These are phyloP conservation scores for Threskiornis aethiopicus DNA, from an alignment of 2,797 vertebrate genomes.

Conservation along the genomic window DNA sequence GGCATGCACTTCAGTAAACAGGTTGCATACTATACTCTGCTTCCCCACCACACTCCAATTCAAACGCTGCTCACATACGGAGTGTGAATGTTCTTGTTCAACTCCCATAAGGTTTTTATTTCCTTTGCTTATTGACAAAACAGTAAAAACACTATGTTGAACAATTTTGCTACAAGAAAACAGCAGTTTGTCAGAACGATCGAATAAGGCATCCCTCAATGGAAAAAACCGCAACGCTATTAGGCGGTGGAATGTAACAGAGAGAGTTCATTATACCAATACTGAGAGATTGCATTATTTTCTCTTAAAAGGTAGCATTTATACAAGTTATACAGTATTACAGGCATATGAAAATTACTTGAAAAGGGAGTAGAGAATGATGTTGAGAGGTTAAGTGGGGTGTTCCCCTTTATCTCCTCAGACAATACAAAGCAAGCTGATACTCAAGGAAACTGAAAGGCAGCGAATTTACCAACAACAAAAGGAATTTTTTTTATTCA, in stretches of 20 bases:
- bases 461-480: constrained; percentile 46
- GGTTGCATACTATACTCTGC: constrained; percentile 7
- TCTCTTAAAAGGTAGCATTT: constrained; percentile 37
- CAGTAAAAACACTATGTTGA: constrained; percentile 61
- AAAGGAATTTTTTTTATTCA: constrained; percentile 1
- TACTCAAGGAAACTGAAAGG: constrained; percentile 31
- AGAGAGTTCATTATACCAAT: not conserved
- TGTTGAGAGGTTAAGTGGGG: constrained; percentile 45
- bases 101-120: constrained; percentile 66
- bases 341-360: not conserved
- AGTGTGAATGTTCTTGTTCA: constrained; percentile 65
- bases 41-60: constrained; percentile 54
- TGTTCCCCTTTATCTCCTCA: constrained; percentile 43
- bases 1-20: constrained; percentile 28
- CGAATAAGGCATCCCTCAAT: constrained; percentile 21
- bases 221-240: not conserved
- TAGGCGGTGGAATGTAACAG: constrained; percentile 1
- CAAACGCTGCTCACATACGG: constrained; percentile 67
- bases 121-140: constrained; percentile 64
- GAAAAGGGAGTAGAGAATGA: constrained; percentile 31
- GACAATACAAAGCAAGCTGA: constrained; percentile 37
- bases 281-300: not conserved
- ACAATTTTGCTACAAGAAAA: constrained; percentile 64
- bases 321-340: not conserved
- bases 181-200: constrained; percentile 59